Evolutionary conservation across 2,113 vertebrate species (phyloP).

Genomic region (Cygnus atratus): DNA sequence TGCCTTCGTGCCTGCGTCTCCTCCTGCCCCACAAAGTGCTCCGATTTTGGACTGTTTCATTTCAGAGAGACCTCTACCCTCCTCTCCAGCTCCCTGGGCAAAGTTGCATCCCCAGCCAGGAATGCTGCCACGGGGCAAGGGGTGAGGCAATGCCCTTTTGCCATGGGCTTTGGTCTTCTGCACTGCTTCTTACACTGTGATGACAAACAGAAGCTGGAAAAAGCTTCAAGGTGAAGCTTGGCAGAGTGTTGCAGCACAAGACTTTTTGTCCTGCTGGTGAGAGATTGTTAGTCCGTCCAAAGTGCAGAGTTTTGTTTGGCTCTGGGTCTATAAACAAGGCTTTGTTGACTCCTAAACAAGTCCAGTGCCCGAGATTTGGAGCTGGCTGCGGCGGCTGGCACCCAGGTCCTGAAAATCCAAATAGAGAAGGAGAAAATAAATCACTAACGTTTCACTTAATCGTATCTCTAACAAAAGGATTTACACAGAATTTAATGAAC

Average conservation of each 20-base stretch:
- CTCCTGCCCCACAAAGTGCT: neutral
- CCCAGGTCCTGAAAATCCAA: constrained; percentile 57
- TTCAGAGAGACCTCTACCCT: neutral
- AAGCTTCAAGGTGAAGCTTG: constrained; percentile 49
- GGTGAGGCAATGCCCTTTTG: rapidly evolving
- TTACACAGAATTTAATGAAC: constrained; percentile 78
- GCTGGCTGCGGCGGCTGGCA: constrained; percentile 71
- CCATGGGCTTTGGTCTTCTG: rapidly evolving
- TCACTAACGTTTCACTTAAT: constrained; percentile 63
- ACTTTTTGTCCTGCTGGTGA: neutral
- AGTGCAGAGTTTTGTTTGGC: constrained; percentile 70
- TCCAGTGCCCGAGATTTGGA: constrained; percentile 63
- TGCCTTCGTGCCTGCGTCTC: neutral
- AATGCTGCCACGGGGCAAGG: neutral
- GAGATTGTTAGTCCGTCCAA: constrained; percentile 31
- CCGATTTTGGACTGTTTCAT: neutral
- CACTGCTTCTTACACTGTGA: neutral
- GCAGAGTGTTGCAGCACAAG: constrained; percentile 37
- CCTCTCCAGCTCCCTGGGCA: neutral
- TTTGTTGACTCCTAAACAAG: constrained; percentile 74
- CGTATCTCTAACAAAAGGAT: constrained; percentile 74
- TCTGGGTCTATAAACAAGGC: constrained; percentile 61
- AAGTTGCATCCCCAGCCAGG: neutral
- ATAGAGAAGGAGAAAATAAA: constrained; percentile 72
- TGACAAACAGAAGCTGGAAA: neutral